These are phyloP conservation scores for Polia nebulosa DNA, from an alignment of 2,888 invertebrate species.

Conservation along the genomic window DNA sequence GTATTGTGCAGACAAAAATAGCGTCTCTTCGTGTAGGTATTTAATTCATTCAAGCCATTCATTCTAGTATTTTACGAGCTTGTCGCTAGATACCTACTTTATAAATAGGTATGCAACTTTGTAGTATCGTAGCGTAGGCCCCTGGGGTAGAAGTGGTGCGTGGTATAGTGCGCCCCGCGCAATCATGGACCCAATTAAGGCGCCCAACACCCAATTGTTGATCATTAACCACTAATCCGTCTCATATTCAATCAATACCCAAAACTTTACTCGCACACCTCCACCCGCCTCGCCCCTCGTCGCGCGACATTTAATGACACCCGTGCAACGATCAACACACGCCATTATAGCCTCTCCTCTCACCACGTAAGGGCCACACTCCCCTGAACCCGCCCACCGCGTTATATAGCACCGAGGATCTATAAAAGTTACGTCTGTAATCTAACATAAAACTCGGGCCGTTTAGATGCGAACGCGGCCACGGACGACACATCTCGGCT, in stretches of 20 bases:
- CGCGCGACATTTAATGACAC: conserved; percentile 91
- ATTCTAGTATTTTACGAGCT: conserved; percentile 65
- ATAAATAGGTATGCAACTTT: conserved; percentile 45
- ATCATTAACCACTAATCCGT: conserved; percentile 90
- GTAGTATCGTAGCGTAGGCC: conserved; percentile 35
- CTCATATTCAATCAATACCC: conserved; percentile 91
- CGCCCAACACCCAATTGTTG: conserved; percentile 86
- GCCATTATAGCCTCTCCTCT: conserved; percentile 83
- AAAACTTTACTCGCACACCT: conserved; percentile 91
- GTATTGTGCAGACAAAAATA: conserved; percentile 41
- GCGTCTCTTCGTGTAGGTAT: conserved; percentile 45
- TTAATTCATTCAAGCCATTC: conserved; percentile 65
- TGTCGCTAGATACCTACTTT: conserved; percentile 56
- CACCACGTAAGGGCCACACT: conserved; percentile 82
- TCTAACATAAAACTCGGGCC: conserved; percentile 91
- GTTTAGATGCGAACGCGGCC: conserved; percentile 91
- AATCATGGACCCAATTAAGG: conserved; percentile 75
- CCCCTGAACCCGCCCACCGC: conserved; percentile 87
- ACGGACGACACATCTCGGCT: conserved; percentile 90
- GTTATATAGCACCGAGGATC: conserved; percentile 92
- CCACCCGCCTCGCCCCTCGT: conserved; percentile 87
- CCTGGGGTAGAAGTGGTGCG: conserved; percentile 19
- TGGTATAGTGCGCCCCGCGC: conserved; percentile 40
- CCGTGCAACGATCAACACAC: conserved; percentile 85
- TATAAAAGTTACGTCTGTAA: conserved; percentile 92